These are phyloP conservation scores for Popillia japonica DNA, from an alignment of 1,140 invertebrate species.

Conservation along the genomic window DNA sequence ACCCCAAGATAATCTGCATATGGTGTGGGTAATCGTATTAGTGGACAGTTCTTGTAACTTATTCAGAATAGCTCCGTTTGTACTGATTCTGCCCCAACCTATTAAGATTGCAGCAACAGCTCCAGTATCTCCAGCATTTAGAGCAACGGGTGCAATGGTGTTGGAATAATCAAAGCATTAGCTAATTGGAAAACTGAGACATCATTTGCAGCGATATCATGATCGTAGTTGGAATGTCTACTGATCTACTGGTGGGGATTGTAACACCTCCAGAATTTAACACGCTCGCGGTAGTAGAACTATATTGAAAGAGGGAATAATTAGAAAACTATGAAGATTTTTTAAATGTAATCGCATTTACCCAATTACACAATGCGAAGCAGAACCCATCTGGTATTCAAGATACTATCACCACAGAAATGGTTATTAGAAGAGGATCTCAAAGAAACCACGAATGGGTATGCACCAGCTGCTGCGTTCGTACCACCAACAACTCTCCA, in stretches of 20 bases:
- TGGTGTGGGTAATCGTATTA: not conserved
- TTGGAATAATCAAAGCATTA: not conserved
- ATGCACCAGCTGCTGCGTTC: constrained; percentile 38
- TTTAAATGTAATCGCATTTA: not conserved
- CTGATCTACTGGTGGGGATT: not conserved
- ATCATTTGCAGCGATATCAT: not conserved
- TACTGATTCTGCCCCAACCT: not conserved
- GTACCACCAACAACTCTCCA: constrained; percentile 26
- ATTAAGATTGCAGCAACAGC: not conserved
- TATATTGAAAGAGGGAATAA: no score
- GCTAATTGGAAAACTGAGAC: not conserved
- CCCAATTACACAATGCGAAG: constrained; percentile 47
- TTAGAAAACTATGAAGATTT: no score
- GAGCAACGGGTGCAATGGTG: not conserved
- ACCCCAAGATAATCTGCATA: not conserved
- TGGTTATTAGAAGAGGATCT: constrained; percentile 55
- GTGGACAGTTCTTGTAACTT: not conserved
- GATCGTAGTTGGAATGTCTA: not conserved
- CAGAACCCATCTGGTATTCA: constrained; percentile 36
- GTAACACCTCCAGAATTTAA: not conserved
- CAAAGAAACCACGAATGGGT: constrained; percentile 69
- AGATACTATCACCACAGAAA: constrained; percentile 37
- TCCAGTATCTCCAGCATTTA: not conserved
- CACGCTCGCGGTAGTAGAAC: no score
- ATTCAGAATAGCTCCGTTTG: not conserved